These are phyloP conservation scores for Meta bourneti DNA, from an alignment of 2,888 invertebrate species.

Conservation along the genomic window DNA sequence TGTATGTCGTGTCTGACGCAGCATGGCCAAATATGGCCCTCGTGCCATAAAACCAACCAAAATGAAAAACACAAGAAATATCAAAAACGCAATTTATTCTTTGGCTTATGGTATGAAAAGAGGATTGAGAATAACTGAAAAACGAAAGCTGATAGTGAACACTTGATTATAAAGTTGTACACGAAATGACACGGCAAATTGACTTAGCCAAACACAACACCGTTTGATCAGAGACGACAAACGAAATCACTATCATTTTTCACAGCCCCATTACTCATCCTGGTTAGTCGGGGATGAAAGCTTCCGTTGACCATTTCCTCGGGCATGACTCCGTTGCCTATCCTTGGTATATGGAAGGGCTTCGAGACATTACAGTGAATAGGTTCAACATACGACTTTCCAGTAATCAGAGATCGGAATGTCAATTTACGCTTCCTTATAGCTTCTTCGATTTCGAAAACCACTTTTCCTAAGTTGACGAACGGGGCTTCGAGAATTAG, in stretches of 20 bases:
- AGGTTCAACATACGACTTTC: background rate
- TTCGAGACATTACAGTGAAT: background rate
- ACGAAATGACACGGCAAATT: too few species aligned
- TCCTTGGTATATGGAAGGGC: background rate
- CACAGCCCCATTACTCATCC: background rate
- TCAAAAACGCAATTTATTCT: background rate
- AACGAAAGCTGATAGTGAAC: too few species aligned
- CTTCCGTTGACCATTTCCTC: background rate
- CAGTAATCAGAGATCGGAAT: background rate
- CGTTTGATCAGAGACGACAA: conserved; percentile 7
- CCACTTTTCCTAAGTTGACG: conserved; percentile 53
- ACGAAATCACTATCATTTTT: conserved; percentile 25
- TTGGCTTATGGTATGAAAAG: background rate
- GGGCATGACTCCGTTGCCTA: background rate
- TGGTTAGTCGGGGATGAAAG: background rate
- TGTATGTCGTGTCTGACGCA: too few species aligned
- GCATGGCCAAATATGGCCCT: too few species aligned
- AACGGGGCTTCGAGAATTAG: conserved; percentile 59
- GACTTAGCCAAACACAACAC: too few species aligned
- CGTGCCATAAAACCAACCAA: too few species aligned
- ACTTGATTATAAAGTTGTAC: too few species aligned
- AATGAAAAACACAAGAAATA: background rate
- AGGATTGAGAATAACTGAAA: background rate
- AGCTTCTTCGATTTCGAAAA: conserved; percentile 55
- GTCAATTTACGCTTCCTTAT: conserved; percentile 29